Evolutionary conservation across 2,113 vertebrate species (phyloP).

Genomic region (Xiphophorus couchianus): DNA sequence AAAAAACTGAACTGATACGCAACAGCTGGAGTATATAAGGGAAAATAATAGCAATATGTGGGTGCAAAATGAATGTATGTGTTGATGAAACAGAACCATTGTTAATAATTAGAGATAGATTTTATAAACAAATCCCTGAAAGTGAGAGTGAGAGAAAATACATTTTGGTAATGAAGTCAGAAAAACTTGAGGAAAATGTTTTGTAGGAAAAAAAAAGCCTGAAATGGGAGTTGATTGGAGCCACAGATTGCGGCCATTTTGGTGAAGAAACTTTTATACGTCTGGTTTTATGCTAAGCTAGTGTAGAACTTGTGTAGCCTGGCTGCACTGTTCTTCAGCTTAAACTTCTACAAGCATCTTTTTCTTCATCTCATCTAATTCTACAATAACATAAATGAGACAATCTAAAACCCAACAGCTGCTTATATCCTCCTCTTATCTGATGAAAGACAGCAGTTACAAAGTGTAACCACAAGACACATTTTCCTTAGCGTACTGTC

Average conservation of each 20-base stretch:
- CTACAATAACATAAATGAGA: not conserved
- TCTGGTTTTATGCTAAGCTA: slow-evolving; percentile 13
- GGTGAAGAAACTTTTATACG: not conserved
- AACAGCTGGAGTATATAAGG: not conserved
- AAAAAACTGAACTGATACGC: not conserved
- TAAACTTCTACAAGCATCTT: not conserved
- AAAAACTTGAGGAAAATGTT: not conserved
- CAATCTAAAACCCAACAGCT: not conserved
- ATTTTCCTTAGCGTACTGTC: slow-evolving; percentile 14
- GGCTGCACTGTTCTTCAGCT: not conserved
- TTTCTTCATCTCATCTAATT: slow-evolving; percentile 5
- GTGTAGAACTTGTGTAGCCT: not conserved
- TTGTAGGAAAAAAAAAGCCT: not conserved
- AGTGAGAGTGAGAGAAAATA: not conserved
- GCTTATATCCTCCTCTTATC: not conserved
- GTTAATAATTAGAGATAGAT: not conserved
- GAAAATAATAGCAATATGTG: not conserved
- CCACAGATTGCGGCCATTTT: not conserved
- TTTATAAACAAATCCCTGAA: not conserved
- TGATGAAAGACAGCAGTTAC: slow-evolving; percentile 21
- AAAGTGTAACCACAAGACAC: slow-evolving; percentile 22
- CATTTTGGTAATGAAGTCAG: not conserved
- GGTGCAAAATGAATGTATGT: not conserved
- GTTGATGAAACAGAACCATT: not conserved
- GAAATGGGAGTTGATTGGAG: not conserved